phyloP scores from a whole-genome alignment of 2,797 vertebrate species.

The Acanthis flammea region DNA sequence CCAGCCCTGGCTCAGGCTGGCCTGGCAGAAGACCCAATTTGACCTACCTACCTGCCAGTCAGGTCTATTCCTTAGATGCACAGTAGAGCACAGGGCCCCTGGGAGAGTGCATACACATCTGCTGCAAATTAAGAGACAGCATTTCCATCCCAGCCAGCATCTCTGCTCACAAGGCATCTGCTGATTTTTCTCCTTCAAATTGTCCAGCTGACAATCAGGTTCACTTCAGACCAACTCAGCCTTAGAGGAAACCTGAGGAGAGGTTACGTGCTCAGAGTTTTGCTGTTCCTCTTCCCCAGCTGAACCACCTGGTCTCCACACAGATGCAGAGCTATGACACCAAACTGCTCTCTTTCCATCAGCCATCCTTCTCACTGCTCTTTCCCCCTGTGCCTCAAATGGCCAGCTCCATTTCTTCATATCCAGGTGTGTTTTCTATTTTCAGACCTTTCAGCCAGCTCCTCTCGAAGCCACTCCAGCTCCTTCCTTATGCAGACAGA shows the following conservation, averaged over 20 bases:
- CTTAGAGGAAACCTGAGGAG: background rate
- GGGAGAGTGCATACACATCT: accelerated
- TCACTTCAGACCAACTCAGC: background rate
- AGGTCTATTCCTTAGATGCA: background rate
- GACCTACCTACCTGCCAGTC: background rate
- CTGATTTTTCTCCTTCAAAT: background rate
- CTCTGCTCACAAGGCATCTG: background rate
- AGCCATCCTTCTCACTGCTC: background rate
- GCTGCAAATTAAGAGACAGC: background rate
- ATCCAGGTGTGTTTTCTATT: background rate
- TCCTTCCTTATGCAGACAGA: background rate
- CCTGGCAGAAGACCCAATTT: background rate
- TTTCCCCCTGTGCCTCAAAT: background rate
- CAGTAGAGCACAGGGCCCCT: background rate
- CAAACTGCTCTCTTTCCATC: background rate
- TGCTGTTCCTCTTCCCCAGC: background rate
- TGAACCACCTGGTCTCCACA: background rate
- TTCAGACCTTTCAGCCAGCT: background rate
- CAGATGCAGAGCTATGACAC: background rate
- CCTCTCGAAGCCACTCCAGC: background rate
- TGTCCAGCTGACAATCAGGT: background rate
- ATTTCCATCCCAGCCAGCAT: background rate
- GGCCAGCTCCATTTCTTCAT: background rate
- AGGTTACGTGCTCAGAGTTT: background rate
- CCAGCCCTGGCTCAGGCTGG: background rate